These are phyloP conservation scores for Anoplolepis gracilipes DNA, from an alignment of 1,140 invertebrate genomes.

Conservation along the genomic window DNA sequence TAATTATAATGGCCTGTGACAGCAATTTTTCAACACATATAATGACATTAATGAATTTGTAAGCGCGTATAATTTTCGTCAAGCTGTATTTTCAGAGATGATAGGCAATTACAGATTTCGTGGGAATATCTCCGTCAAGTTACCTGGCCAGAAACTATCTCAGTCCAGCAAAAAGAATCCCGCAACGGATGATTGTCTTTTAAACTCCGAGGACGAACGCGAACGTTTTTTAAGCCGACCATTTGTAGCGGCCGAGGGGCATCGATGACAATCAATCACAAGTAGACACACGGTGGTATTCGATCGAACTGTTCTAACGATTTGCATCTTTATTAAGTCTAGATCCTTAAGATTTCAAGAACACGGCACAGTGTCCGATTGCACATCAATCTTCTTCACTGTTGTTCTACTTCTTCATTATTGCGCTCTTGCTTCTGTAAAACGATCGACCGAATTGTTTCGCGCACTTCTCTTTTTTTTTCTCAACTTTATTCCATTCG, in stretches of 20 bases:
- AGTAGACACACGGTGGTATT: background rate
- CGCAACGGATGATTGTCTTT: background rate
- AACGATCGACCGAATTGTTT: background rate
- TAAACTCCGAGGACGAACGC: background rate
- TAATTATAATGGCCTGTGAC: background rate
- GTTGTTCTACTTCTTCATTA: no score
- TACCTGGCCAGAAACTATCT: background rate
- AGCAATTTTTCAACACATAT: background rate
- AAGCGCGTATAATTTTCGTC: background rate
- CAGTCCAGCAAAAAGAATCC: background rate
- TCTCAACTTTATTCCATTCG: slow-evolving; percentile 18
- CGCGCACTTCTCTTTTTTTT: background rate
- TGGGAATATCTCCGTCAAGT: background rate
- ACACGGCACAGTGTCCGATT: background rate
- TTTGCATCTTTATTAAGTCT: slow-evolving; percentile 1
- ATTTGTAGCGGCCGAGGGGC: background rate
- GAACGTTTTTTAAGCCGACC: background rate
- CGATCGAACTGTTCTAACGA: background rate
- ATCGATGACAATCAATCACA: background rate
- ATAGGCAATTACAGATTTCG: background rate
- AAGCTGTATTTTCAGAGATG: background rate
- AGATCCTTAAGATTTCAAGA: background rate
- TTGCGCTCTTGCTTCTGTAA: background rate
- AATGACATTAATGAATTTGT: background rate
- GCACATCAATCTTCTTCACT: slow-evolving; percentile 4